These are phyloP conservation scores for Montipora sp. DNA, from an alignment of 64 coral and sea anemone genomes.

Conservation along the genomic window DNA sequence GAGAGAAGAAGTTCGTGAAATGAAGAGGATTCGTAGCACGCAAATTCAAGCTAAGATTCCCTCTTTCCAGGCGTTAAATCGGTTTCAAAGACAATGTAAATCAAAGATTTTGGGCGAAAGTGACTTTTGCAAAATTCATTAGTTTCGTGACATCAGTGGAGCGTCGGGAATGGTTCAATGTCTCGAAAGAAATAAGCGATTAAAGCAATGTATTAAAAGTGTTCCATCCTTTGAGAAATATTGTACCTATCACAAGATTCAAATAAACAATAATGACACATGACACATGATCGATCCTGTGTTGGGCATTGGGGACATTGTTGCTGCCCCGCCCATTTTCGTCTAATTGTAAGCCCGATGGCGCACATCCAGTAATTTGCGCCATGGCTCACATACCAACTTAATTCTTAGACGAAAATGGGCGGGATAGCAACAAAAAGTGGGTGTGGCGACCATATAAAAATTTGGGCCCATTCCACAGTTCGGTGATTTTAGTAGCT, in stretches of 20 bases:
- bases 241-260: slow-evolving; percentile 23
- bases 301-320: no score
- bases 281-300: no score
- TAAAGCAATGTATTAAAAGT: slow-evolving; percentile 22
- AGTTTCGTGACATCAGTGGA: slow-evolving; percentile 6
- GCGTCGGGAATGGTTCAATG: slow-evolving; percentile 1
- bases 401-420: no score
- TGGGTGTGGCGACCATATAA: no score
- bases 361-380: no score
- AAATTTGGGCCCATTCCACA: no score
- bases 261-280: no score
- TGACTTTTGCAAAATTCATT: slow-evolving; percentile 36
- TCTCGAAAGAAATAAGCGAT: slow-evolving; percentile 6
- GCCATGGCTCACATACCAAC: no score
- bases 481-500: no score
- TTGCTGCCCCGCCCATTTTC: no score
- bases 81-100: slow-evolving; percentile 9
- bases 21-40: background rate
- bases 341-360: no score
- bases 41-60: background rate
- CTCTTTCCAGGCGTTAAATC: slow-evolving; percentile 20
- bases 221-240: slow-evolving; percentile 17
- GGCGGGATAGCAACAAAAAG: no score
- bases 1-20: background rate
- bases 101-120: background rate